A percentile compares a stretch with the other conserved stretches of the same genome.
phyloP scores from a whole-genome alignment of 2,113 vertebrate genomes.

The Tauraco erythrolophus region DNA sequence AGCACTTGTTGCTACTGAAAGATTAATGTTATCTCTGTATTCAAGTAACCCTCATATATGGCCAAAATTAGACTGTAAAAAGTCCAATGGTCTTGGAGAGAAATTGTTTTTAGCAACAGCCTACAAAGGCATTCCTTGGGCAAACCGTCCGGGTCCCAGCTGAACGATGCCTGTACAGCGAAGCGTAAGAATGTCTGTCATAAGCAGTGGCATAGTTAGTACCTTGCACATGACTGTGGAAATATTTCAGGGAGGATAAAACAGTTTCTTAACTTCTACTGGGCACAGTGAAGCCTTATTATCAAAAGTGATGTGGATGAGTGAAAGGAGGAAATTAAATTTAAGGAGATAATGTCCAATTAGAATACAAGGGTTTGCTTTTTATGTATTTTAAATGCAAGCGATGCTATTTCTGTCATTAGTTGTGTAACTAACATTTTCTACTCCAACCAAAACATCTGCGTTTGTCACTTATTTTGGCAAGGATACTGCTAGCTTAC shows the following conservation, averaged over 20 bases:
- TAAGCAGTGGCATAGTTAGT: background rate
- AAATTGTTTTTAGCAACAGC: conserved; percentile 69
- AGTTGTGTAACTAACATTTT: background rate
- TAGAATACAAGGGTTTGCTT: background rate
- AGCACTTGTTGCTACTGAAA: conserved; percentile 75
- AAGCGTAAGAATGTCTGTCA: background rate
- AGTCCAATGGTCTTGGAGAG: conserved; percentile 21
- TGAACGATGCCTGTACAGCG: conserved; percentile 2
- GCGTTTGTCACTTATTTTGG: background rate
- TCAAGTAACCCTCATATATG: conserved; percentile 74
- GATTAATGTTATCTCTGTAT: conserved; percentile 80
- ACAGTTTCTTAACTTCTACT: background rate
- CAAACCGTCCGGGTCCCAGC: background rate
- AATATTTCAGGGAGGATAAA: background rate
- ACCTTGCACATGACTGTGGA: background rate
- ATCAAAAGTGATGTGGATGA: background rate
- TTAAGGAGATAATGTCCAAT: background rate
- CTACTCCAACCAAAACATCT: background rate
- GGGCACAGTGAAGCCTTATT: background rate
- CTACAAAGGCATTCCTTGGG: conserved; percentile 45
- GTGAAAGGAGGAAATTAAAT: background rate
- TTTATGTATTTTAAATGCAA: background rate
- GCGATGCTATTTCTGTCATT: background rate
- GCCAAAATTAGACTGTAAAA: conserved; percentile 81
- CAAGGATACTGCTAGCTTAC: background rate